Base-by-base conservation (phyloP, 1,140 invertebrate genomes). In the Pentalonia nigronervosa region DNA sequence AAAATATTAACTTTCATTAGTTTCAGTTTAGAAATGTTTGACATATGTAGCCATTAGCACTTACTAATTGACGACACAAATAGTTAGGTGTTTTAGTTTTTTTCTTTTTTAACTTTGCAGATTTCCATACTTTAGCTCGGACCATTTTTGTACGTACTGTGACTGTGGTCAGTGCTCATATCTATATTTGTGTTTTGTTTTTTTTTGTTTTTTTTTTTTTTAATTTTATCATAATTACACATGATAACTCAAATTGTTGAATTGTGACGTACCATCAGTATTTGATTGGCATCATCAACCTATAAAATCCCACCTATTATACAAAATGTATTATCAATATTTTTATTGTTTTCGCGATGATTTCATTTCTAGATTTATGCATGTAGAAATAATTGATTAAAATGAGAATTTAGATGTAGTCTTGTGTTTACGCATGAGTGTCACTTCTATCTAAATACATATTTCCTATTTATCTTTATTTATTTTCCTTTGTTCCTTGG, bases 71-170 rank as follows among this genome's bases (percentile, higher is more conserved):
- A 50, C 17, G n/a, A 48, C 20, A 81, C 47, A 91, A 23, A 50
- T 83, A 81, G 60, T 87, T 89, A 89, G 87, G 47, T 89, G n/a
- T 76, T 91, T 81, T 47, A 81, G 60, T 34, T 93, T 93, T 92
- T 94, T 89, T 94, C 94, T 94, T 94, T 95, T 95, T 94, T 96
- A 96, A 95, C 96, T 96, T 97, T 97, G 95, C 96, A 97, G 96
- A 97, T 97, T 97, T 97, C 96, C 96, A 96, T 96, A 96, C 96
- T 95, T 96, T 97, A 96, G 96, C 96, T 96, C 96, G 96, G 96
- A 96, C 96, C 95, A 96, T 97, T 96, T 97, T 97, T 96, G 96
- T 95, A 95, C 96, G 96, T 93, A 36, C 81, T 84, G 56, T 92
- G 90, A 81, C 60, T 34, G 41, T 91, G 91, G 76, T 92, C 76